A percentile compares a stretch with the other conserved stretches of the same genome.
Evolutionary conservation across 2,113 vertebrate genomes (phyloP).

Genomic region (Chaetodon auriga): DNA sequence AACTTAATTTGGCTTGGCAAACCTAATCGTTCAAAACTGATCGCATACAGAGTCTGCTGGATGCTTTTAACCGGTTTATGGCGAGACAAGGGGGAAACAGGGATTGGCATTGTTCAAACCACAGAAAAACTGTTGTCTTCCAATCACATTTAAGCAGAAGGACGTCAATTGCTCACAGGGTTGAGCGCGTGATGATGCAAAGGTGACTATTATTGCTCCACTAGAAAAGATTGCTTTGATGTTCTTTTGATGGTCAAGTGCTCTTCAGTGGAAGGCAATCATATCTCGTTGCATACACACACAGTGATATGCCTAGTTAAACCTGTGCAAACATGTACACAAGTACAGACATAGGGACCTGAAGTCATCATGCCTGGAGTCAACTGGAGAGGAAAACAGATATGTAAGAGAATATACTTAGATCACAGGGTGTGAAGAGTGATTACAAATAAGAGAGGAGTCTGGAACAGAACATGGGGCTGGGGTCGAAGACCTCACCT

Average conservation of each 20-base stretch:
- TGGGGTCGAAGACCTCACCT: neutral
- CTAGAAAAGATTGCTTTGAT: slow-evolving; percentile 49
- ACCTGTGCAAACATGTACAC: slow-evolving; percentile 9
- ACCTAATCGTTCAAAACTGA: slow-evolving; percentile 76
- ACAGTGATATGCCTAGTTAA: neutral
- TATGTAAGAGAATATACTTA: slow-evolving; percentile 22
- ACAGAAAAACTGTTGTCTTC: slow-evolving; percentile 65
- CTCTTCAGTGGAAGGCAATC: slow-evolving; percentile 60
- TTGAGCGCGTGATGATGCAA: slow-evolving; percentile 71
- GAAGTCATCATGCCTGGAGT: neutral
- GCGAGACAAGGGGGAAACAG: slow-evolving; percentile 70
- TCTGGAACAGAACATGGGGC: neutral
- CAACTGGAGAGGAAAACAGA: slow-evolving; percentile 5
- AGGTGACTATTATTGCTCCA: slow-evolving; percentile 67
- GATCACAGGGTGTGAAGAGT: neutral
- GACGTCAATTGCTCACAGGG: slow-evolving; percentile 63
- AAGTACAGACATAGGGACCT: slow-evolving; percentile 9
- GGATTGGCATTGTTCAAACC: slow-evolving; percentile 75
- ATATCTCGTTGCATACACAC: slow-evolving; percentile 22
- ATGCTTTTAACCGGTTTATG: slow-evolving; percentile 66
- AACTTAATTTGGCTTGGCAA: slow-evolving; percentile 80
- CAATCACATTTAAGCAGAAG: slow-evolving; percentile 40
- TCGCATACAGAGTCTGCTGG: slow-evolving; percentile 66
- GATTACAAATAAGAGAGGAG: slow-evolving; percentile 1
- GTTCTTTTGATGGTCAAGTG: slow-evolving; percentile 66